Conservation (phyloP, 2,797 vertebrate genomes). For the Pseudocheirus occidentalis region DNA sequence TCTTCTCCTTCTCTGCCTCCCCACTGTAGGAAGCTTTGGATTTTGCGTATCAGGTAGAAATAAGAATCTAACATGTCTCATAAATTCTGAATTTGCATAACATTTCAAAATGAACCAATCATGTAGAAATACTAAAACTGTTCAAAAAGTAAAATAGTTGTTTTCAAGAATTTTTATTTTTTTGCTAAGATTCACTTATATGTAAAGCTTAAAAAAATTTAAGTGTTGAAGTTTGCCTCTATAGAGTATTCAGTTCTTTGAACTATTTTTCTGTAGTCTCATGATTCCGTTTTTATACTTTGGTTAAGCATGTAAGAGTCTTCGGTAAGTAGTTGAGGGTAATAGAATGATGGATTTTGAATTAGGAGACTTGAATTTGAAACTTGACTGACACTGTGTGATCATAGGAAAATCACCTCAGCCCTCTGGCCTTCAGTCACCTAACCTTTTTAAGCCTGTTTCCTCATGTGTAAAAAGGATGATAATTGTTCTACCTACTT, state of each 20-base stretch:
- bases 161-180: background rate
- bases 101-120: background rate
- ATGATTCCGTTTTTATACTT: background rate
- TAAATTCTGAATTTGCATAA: constrained; percentile 12
- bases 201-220: constrained; percentile 5
- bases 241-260: constrained; percentile 12
- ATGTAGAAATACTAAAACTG: background rate
- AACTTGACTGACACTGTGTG: background rate
- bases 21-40: background rate
- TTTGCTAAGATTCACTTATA: background rate
- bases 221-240: background rate
- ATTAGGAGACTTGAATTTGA: background rate
- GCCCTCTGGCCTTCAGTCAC: background rate
- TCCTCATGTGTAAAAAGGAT: background rate
- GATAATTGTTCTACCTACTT: background rate
- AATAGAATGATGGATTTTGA: background rate
- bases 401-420: background rate
- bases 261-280: constrained; percentile 8
- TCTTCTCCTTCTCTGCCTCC: background rate
- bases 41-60: background rate
- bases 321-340: background rate
- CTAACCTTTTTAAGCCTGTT: background rate
- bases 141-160: background rate
- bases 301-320: constrained; percentile 22
- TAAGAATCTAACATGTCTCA: background rate